Conservation (phyloP, 2,888 invertebrate genomes). For the Prosapia bicincta region DNA sequence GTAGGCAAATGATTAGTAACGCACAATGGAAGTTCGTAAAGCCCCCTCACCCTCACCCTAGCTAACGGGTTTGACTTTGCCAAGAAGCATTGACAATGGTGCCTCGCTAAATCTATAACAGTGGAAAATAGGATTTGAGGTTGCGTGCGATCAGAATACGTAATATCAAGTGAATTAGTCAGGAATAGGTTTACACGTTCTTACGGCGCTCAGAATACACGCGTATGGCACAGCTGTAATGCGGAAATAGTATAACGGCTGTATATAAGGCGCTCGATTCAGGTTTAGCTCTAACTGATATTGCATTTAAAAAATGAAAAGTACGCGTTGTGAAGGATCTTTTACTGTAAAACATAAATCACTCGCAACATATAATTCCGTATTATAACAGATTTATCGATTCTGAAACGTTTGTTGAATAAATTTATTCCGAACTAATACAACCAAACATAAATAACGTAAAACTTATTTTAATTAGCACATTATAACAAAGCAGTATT, state of each 20-base stretch:
- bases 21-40: neutral
- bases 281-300: neutral
- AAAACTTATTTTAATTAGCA: too few species aligned
- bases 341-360: too few species aligned
- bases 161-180: neutral
- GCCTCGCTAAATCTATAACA: neutral
- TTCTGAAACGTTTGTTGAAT: too few species aligned
- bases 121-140: neutral
- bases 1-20: neutral
- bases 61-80: neutral
- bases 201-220: neutral
- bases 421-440: too few species aligned
- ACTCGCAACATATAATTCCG: too few species aligned
- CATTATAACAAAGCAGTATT: too few species aligned
- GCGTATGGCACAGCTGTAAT: neutral
- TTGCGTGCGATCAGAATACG: neutral
- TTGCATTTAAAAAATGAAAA: neutral
- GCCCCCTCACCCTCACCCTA: too few species aligned
- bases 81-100: neutral
- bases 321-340: neutral
- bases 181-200: neutral
- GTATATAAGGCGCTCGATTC: neutral
- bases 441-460: too few species aligned
- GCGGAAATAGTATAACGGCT: neutral
- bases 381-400: too few species aligned